phyloP scores from a whole-genome alignment of 2,113 vertebrate genomes.

The Misgurnus mizolepis region DNA sequence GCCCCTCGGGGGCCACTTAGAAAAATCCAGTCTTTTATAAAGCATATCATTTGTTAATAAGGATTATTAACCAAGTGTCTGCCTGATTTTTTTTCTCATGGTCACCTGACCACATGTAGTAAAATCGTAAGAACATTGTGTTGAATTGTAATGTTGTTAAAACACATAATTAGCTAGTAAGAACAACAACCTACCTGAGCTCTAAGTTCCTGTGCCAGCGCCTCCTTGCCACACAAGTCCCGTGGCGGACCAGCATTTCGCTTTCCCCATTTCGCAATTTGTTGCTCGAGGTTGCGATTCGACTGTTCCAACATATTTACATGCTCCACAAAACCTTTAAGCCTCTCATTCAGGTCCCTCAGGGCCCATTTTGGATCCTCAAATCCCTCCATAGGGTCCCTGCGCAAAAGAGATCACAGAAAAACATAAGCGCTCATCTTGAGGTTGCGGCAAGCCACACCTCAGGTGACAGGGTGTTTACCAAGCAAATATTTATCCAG shows the following conservation, averaged over 20 bases:
- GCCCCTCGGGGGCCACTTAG: not conserved
- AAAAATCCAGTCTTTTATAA: no score
- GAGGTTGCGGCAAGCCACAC: not conserved
- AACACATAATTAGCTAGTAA: not conserved
- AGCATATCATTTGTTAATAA: not conserved
- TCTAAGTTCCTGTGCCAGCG: constrained; percentile 64
- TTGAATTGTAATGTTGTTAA: not conserved
- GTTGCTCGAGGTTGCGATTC: constrained; percentile 68
- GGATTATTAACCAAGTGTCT: not conserved
- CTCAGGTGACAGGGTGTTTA: constrained; percentile 50
- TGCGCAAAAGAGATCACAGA: constrained; percentile 14
- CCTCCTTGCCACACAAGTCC: constrained; percentile 68
- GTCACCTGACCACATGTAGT: no score
- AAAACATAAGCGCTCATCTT: not conserved
- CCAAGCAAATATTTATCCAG: constrained; percentile 73
- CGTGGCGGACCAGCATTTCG: constrained; percentile 11
- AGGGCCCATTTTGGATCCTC: constrained; percentile 64
- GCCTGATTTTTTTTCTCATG: not conserved
- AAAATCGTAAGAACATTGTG: no score
- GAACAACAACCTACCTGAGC: constrained; percentile 64
- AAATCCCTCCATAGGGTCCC: constrained; percentile 57
- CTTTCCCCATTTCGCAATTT: constrained; percentile 62
- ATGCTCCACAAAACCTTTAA: constrained; percentile 73
- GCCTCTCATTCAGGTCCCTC: constrained; percentile 63
- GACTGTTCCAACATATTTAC: constrained; percentile 67